Evolutionary conservation across 2,888 invertebrate genomes (phyloP).

Genomic region (Coleophora flavipennella): DNA sequence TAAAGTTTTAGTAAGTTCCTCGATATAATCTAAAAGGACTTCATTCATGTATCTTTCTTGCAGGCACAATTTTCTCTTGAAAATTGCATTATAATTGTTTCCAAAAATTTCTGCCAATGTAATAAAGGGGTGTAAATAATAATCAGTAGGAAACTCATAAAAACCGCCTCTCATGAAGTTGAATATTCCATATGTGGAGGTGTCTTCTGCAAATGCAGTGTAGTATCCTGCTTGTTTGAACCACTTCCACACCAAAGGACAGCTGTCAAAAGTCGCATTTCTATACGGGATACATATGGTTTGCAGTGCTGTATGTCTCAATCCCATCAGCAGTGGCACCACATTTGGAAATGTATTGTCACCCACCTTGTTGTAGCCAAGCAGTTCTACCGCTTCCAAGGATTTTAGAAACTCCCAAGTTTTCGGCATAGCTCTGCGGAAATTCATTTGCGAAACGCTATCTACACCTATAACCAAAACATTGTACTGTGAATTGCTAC

Average conservation of each 20-base stretch:
- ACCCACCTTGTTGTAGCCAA: constrained; percentile 90
- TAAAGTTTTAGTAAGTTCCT: constrained; percentile 73
- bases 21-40: constrained; percentile 78
- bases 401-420: constrained; percentile 67
- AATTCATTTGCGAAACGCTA: constrained; percentile 85
- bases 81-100: too few species aligned
- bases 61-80: constrained; percentile 54
- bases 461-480: constrained; percentile 86
- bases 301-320: constrained; percentile 68
- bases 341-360: constrained; percentile 92
- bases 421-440: constrained; percentile 83
- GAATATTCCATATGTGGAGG: constrained; percentile 41
- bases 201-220: constrained; percentile 86
- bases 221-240: constrained; percentile 78
- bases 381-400: constrained; percentile 57
- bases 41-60: constrained; percentile 76
- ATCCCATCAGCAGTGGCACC: constrained; percentile 85
- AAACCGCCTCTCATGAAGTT: constrained; percentile 51
- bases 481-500: constrained; percentile 46
- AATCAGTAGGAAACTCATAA: constrained; percentile 81
- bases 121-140: constrained; percentile 80
- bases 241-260: constrained; percentile 86
- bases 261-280: constrained; percentile 76
- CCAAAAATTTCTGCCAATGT: too few species aligned
- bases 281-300: constrained; percentile 71